Evolutionary conservation across 2,797 vertebrate genomes (phyloP).

Genomic region (Neopelma chrysocephalum): DNA sequence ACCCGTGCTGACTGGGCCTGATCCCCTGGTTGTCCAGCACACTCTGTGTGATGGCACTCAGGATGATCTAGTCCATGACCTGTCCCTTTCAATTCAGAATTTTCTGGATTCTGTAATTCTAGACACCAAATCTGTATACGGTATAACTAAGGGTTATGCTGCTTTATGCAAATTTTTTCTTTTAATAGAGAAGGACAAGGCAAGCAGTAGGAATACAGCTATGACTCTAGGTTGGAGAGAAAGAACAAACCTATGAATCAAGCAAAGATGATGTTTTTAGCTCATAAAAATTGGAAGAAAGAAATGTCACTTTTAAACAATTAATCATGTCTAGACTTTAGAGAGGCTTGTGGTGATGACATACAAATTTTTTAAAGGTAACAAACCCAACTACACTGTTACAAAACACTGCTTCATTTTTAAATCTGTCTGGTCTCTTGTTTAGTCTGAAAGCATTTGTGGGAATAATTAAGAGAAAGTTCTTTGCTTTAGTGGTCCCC

Average conservation of each 20-base stretch:
- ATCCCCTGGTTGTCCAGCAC: not conserved
- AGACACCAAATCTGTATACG: not conserved
- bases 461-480: not conserved
- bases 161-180: not conserved
- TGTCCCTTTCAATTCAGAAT: not conserved
- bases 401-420: not conserved
- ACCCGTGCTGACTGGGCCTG: not conserved
- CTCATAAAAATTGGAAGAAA: not conserved
- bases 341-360: not conserved
- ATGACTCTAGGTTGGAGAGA: not conserved
- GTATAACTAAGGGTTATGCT: not conserved
- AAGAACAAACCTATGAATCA: not conserved
- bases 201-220: not conserved
- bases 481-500: not conserved
- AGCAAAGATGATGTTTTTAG: not conserved
- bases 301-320: not conserved
- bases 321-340: not conserved
- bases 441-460: constrained; percentile 5
- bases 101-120: not conserved
- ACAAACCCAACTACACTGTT: not conserved
- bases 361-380: not conserved
- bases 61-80: not conserved
- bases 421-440: not conserved
- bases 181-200: not conserved
- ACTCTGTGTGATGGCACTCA: not conserved